These are phyloP conservation scores for Myotis yumanensis DNA, from an alignment of 2,113 vertebrate genomes.

Conservation along the genomic window DNA sequence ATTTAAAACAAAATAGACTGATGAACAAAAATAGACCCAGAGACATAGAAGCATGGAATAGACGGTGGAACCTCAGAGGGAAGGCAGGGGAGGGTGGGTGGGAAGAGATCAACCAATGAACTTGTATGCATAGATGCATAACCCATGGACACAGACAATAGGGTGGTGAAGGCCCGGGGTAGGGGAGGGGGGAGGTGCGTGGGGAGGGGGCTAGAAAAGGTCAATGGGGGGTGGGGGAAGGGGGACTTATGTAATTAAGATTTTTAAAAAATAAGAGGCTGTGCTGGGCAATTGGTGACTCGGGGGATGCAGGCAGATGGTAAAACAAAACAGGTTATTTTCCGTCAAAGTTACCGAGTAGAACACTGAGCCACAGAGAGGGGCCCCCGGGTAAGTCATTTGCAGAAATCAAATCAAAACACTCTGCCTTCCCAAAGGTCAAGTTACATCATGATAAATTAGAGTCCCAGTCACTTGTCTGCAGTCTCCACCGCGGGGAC, in stretches of 20 bases:
- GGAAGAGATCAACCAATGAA: too few species aligned
- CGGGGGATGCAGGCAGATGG: not conserved
- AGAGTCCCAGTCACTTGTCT: not conserved
- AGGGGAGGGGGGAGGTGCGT: too few species aligned
- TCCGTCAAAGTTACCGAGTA: not conserved
- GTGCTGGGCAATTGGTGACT: not conserved
- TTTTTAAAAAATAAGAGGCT: not conserved
- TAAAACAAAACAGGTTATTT: conserved; percentile 36
- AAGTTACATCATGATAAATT: conserved; percentile 20
- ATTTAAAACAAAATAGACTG: not conserved
- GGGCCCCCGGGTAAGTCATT: conserved; percentile 9
- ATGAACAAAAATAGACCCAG: too few species aligned
- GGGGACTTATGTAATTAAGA: too few species aligned
- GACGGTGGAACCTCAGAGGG: too few species aligned
- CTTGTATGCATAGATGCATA: too few species aligned
- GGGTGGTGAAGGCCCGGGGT: too few species aligned
- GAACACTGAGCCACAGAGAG: conserved; percentile 2
- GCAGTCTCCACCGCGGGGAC: not conserved
- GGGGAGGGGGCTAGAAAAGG: too few species aligned
- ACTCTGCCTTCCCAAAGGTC: conserved; percentile 45
- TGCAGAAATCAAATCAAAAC: conserved; percentile 53
- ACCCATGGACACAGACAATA: too few species aligned
- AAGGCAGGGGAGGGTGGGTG: too few species aligned
- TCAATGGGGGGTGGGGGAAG: too few species aligned
- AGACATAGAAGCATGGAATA: too few species aligned